These are phyloP conservation scores for Henricia sp. DNA, from an alignment of 53 echinoderm and acorn worm species.

Conservation along the genomic window DNA sequence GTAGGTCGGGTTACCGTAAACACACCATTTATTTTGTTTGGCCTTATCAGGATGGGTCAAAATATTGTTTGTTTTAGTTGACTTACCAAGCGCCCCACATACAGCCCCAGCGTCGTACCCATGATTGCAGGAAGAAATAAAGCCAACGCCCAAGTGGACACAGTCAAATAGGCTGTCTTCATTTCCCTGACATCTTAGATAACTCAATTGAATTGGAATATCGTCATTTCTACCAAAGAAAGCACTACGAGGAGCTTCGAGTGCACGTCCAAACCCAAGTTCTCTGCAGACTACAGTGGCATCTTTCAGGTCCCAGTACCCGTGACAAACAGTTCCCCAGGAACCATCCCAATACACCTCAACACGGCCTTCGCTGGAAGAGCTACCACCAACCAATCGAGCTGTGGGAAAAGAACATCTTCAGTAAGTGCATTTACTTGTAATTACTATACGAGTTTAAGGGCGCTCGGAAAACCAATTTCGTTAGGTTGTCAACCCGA, in stretches of 20 bases:
- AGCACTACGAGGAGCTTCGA: background rate
- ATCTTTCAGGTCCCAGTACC: constrained; percentile 35
- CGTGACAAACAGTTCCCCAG: constrained; percentile 57
- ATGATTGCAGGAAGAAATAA: background rate
- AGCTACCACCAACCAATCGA: constrained; percentile 36
- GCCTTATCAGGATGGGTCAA: too few relatives aligned
- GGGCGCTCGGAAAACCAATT: background rate
- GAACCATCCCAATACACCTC: constrained; percentile 36
- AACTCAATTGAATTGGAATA: background rate
- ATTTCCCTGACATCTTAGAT: constrained; percentile 3
- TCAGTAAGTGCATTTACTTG: background rate
- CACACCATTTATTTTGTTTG: too few relatives aligned
- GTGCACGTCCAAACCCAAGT: constrained; percentile 26
- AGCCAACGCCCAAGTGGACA: background rate
- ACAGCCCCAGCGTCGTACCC: constrained; percentile 30
- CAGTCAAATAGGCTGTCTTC: constrained; percentile 14
- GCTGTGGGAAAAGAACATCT: constrained; percentile 1
- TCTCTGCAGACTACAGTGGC: constrained; percentile 52
- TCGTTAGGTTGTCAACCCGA: too few relatives aligned
- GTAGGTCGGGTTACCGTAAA: too few relatives aligned
- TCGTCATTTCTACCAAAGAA: background rate
- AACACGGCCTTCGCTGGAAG: constrained; percentile 43
- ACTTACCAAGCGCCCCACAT: constrained; percentile 12
- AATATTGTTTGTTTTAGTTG: too few relatives aligned
- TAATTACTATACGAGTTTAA: background rate